These are phyloP conservation scores for Gryon sp. DNA, from an alignment of 1,140 invertebrate species.

Conservation along the genomic window DNA sequence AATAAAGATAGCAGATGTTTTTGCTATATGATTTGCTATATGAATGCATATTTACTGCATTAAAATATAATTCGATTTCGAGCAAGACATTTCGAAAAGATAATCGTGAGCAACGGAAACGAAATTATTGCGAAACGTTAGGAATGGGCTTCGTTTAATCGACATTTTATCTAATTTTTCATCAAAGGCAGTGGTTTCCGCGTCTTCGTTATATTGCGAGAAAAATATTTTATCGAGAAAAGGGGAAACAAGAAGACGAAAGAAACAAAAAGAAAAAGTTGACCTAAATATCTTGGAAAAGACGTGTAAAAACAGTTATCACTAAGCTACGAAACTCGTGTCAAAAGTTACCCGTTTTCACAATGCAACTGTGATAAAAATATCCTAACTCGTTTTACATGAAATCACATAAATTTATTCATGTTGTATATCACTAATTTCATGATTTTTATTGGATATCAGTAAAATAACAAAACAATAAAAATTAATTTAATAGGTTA, in stretches of 20 bases:
- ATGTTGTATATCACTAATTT: no score
- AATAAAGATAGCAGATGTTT: no score
- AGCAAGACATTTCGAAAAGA: neutral
- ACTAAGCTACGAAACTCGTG: neutral
- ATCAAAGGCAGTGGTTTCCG: conserved; percentile 3
- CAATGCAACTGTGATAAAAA: no score
- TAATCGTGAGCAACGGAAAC: neutral
- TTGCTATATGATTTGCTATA: no score
- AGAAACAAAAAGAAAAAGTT: no score
- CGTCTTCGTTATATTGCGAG: neutral
- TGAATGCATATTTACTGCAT: no score
- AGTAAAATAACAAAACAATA: no score
- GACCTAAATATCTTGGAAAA: neutral
- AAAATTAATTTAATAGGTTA: no score
- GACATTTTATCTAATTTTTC: conserved; percentile 1
- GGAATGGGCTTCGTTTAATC: conserved; percentile 2
- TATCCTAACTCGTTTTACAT: no score
- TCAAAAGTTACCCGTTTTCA: neutral
- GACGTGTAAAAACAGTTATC: neutral
- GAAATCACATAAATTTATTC: no score
- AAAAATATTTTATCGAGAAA: conserved; percentile 1
- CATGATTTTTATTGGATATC: no score
- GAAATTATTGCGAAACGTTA: neutral
- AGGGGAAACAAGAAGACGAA: neutral
- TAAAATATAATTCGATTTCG: neutral